Evolutionary conservation across 2,888 invertebrate genomes (phyloP).

Genomic region (Maniola hyperantus): DNA sequence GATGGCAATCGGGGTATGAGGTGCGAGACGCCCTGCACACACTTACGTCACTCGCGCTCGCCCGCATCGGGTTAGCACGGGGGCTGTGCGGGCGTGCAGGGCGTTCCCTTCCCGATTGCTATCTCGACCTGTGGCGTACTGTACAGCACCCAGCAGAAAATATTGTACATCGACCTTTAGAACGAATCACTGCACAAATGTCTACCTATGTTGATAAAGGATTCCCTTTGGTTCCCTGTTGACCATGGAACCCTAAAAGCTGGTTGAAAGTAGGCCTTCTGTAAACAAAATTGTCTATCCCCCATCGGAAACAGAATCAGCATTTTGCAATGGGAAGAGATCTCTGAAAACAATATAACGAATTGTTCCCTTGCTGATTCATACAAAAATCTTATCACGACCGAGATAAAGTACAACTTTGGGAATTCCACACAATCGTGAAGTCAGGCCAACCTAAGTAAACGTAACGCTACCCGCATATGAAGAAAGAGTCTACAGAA

Average conservation of each 20-base stretch:
- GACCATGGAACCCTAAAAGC: background rate
- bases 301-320: constrained; percentile 19
- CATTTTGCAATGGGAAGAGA: constrained; percentile 23
- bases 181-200: no score
- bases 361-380: constrained; percentile 21
- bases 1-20: no score
- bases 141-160: no score
- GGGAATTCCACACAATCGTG: constrained; percentile 24
- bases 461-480: constrained; percentile 60
- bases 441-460: constrained; percentile 54
- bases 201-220: no score
- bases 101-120: no score
- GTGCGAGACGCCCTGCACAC: no score
- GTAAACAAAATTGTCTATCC: constrained; percentile 3
- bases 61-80: no score
- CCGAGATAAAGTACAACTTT: constrained; percentile 24
- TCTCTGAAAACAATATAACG: constrained; percentile 24
- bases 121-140: no score
- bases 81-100: no score
- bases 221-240: no score
- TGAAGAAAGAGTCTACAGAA: constrained; percentile 48
- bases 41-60: no score
- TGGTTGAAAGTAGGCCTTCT: constrained; percentile 4
- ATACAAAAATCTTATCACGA: constrained; percentile 23
- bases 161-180: no score